Evolutionary conservation across 2,113 vertebrate species (phyloP), one percentile per base, ranked within the genome.

Genomic region (Gambusia holbrooki): DNA sequence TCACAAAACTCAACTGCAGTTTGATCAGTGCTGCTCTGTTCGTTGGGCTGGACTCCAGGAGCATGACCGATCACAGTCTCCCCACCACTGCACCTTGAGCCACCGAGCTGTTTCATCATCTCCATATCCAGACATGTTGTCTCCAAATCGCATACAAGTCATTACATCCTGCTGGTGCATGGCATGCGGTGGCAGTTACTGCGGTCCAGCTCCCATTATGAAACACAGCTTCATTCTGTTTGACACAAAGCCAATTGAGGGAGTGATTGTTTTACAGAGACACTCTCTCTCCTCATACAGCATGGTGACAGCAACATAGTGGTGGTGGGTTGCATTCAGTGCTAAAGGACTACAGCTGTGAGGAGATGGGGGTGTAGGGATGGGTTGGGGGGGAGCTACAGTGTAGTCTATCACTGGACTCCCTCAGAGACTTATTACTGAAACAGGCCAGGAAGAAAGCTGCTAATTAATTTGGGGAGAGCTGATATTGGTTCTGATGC

Each of bases 401-500:
- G 76, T 82, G 45, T 60, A 81, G 77, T 72, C 80, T 76, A 90
- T 94, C 81, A 74, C 79, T 85, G 78, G 86, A 80, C 94, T 96
- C 92, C 84, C 73, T 80, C 69, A 84, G 95, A 95, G 92, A 92
- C 91, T 94, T 92, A 94, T 92, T 95, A 95, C 89, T 77, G 93
- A 93, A 89, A 88, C 92, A 89, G 92, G 88, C 84, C 89, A 82
- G 90, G 91, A 48, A 62, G 79, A 90, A 91, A 89, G 58, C 78
- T 89, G 87, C 85, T 90, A 92, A 95, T 95, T 93, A 94, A 95
- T 94, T 92, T 91, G 86, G 87, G 82, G 90, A 74, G 91, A 84
- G 81, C 84, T 93, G 90, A 94, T 94, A 92, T 87, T 94, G 91
- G 93, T 93, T 94, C 94, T 94, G 83, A 92, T 94, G 90, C 90